phyloP scores from a whole-genome alignment of 2,888 invertebrate genomes.

The Lordiphosa fenestrarum region DNA sequence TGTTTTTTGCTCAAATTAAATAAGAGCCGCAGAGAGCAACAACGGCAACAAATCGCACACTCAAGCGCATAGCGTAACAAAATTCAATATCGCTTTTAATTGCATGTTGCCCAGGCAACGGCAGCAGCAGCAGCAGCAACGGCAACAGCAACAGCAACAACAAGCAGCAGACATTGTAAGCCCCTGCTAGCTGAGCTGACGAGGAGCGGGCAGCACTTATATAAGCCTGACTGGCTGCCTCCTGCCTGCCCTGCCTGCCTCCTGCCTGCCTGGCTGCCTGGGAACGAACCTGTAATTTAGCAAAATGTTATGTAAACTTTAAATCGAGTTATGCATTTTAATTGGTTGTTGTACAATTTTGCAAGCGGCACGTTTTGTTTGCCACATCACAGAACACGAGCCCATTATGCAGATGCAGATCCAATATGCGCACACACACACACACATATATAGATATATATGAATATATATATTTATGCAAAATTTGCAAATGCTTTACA shows the following conservation, averaged over 20 bases:
- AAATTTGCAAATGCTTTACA: conserved; percentile 10
- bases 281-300: conserved; percentile 68
- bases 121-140: conserved; percentile 42
- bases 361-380: conserved; percentile 73
- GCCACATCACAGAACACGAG: conserved; percentile 56
- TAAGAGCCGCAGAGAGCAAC: conserved; percentile 57
- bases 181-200: conserved; percentile 69
- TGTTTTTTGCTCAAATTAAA: conserved; percentile 67
- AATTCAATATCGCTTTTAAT: conserved; percentile 75
- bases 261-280: background rate
- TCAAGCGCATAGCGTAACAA: conserved; percentile 70
- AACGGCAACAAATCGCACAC: conserved; percentile 57
- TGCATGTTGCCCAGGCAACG: conserved; percentile 70
- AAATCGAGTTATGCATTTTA: conserved; percentile 76
- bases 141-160: conserved; percentile 48
- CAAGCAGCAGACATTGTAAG: conserved; percentile 70
- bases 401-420: conserved; percentile 36
- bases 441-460: conserved; percentile 6
- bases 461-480: conserved; percentile 16
- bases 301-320: conserved; percentile 76
- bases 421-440: conserved; percentile 14
- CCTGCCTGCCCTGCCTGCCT: conserved; percentile 27
- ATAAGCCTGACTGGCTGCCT: conserved; percentile 54
- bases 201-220: conserved; percentile 57
- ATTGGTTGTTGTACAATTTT: conserved; percentile 73